These are phyloP conservation scores for Yponomeuta malinellus DNA, from an alignment of 2,888 invertebrate species.

Conservation along the genomic window DNA sequence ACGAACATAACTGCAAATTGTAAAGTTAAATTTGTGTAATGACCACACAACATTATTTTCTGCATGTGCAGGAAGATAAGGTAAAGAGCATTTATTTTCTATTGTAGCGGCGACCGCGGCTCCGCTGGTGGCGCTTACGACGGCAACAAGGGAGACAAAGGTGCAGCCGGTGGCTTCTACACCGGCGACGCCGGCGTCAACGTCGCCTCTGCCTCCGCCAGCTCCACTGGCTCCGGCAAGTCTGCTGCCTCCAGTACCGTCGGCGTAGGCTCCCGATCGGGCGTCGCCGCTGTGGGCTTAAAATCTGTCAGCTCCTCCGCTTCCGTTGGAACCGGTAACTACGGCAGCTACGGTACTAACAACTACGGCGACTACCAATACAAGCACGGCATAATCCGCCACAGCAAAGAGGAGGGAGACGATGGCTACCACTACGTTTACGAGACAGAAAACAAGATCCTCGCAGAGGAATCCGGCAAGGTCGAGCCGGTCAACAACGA, in stretches of 20 bases:
- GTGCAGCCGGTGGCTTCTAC: slow-evolving; percentile 4
- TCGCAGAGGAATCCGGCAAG: slow-evolving; percentile 60
- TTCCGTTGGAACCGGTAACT: slow-evolving; percentile 3
- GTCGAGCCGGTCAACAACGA: slow-evolving; percentile 51
- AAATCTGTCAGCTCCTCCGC: slow-evolving; percentile 14
- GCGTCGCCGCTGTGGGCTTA: slow-evolving; percentile 8
- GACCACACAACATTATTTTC: too few species aligned
- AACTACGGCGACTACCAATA: slow-evolving; percentile 44
- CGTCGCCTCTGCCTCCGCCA: slow-evolving; percentile 18
- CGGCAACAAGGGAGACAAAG: slow-evolving; percentile 17
- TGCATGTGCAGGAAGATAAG: too few species aligned
- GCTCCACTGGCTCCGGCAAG: slow-evolving; percentile 21
- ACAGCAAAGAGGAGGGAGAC: slow-evolving; percentile 46
- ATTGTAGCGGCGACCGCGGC: slow-evolving; percentile 35
- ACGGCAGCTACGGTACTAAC: slow-evolving; percentile 31
- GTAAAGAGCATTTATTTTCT: not conserved
- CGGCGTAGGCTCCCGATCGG: slow-evolving; percentile 14
- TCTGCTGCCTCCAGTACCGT: slow-evolving; percentile 11
- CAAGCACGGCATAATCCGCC: slow-evolving; percentile 61
- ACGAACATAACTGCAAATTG: too few species aligned
- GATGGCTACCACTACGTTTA: slow-evolving; percentile 68
- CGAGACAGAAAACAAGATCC: slow-evolving; percentile 68
- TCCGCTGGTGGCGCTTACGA: slow-evolving; percentile 36
- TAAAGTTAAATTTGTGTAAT: too few species aligned
- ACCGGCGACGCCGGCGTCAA: slow-evolving; percentile 7